Base-by-base conservation (phyloP, 2,797 vertebrate genomes). In the Alcedo quadribrachys region DNA sequence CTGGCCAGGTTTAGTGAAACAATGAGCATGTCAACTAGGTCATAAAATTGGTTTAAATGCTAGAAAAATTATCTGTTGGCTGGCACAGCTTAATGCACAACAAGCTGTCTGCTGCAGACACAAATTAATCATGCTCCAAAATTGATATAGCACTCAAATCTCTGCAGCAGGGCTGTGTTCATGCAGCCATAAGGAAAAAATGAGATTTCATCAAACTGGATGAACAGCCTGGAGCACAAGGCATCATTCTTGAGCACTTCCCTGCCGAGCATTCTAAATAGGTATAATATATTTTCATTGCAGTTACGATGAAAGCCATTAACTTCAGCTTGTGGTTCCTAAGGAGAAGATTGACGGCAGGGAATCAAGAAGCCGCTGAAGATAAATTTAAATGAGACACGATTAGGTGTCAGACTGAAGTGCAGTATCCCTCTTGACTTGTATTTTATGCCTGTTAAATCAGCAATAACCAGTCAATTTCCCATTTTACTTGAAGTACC, bases 61-160 rank as follows among this genome's bases (percentile, higher is more conserved):
- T 86, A 92, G 94, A 91, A 95, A 88, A 95, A 91, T 79, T 63
- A 91, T 33, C 88, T 81, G 67, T 45, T 88, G 77, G 74, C 80
- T 84, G 62, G 67, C 17, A 63, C 45, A 40, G 27, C 40, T 90
- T 69, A 86, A 73, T 55, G 67, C 60, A 84, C 32, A 65, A 81
- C 33, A 24, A 93, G 74, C 77, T 75, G 58, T 76, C 46, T 90
- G 58, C 42, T 68, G 62, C 7, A 62, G 81, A 86, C 63, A 62
- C 74, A 65, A 69, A 91, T 93, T 51, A 78, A 79, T 91, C 85
- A 83, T 5, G 11, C 60, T 61, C 21, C 28, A 35, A 89, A 69
- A 7, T 0, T 5, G 77, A 81, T 9, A 33, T 62, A 53, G 35
- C 7, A 19, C 86, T 81, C 74, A 66, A 83, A 58, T 85, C 69